Conservation (phyloP, 2,888 invertebrate species). For the Trichopria drosophilae region DNA sequence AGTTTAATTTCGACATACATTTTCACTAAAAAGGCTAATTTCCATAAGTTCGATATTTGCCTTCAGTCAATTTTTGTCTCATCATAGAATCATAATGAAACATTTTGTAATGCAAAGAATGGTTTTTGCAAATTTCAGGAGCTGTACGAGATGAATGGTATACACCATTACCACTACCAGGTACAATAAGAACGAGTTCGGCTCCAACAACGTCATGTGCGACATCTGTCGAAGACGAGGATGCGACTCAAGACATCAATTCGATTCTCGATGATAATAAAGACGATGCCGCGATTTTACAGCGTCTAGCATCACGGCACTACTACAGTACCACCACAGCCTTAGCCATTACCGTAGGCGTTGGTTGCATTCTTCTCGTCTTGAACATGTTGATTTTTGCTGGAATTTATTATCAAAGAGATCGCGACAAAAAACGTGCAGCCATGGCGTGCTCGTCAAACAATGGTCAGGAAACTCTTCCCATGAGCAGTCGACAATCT, state of each 20-base stretch:
- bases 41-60: no score
- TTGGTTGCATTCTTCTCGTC: slow-evolving; percentile 72
- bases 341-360: slow-evolving; percentile 75
- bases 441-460: slow-evolving; percentile 44
- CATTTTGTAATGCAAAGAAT: neutral
- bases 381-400: slow-evolving; percentile 77
- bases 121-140: slow-evolving; percentile 37
- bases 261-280: slow-evolving; percentile 56
- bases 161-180: slow-evolving; percentile 51
- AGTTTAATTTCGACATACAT: no score
- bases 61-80: no score
- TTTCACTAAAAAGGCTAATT: no score
- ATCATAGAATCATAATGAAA: no score
- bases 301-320: slow-evolving; percentile 62
- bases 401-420: slow-evolving; percentile 75
- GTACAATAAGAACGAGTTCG: slow-evolving; percentile 46
- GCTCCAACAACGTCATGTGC: slow-evolving; percentile 51
- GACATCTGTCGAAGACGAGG: slow-evolving; percentile 46
- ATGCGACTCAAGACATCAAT: slow-evolving; percentile 47
- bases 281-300: slow-evolving; percentile 62
- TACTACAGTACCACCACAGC: slow-evolving; percentile 75
- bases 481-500: slow-evolving; percentile 56
- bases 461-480: slow-evolving; percentile 54
- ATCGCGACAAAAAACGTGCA: slow-evolving; percentile 60
- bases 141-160: slow-evolving; percentile 56